Evolutionary conservation across 2,888 invertebrate genomes (phyloP), one percentile per base, ranked within the genome.

Genomic region (Ennomos fuscantarius): DNA sequence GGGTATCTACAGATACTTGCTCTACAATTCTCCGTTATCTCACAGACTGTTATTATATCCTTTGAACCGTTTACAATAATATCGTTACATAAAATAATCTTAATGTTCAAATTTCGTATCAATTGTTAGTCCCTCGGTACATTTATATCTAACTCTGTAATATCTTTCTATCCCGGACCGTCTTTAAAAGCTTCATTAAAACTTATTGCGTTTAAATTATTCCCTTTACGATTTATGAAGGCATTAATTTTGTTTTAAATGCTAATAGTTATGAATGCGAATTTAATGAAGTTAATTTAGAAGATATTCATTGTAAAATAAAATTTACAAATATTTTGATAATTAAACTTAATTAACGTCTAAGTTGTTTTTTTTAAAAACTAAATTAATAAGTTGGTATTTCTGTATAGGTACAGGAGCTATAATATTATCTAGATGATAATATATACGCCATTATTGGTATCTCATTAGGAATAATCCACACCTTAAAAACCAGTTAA

Each of bases 161-260:
- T 69, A 68, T 65, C 40, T 45, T 47, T 47, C 46, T 44, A 39
- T 56, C 65, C 62, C 56, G 53, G 42, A 37, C 41, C 43, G 55
- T 69, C 50, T 64, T 65, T 60, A 65, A 62, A 70, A 62, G 63
- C 60, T 67, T 69, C 66, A 71, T 73, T 69, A 70, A 69, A 73
- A 70, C 67, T 71, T 73, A 68, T 69, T 65, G 65, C 65, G 46
- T 72, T 67, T 66, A 67, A 73, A 65, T 70, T 65, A 70, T 70
- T 74, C 66, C 59, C 65, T 65, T 44, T 65, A 61, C 63, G 58
- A 71, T 73, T 66, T 70, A 69, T 66, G 65, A 63, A 62, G 58
- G 64, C 48, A 60, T 63, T 66, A 63, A 56, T 60, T 62, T 69
- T 55, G 55, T 67, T 63, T 68, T 62, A 69, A 36, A 62, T 63